Base-by-base conservation (phyloP, 2,797 vertebrate species). In the Sebastes aleutianus region DNA sequence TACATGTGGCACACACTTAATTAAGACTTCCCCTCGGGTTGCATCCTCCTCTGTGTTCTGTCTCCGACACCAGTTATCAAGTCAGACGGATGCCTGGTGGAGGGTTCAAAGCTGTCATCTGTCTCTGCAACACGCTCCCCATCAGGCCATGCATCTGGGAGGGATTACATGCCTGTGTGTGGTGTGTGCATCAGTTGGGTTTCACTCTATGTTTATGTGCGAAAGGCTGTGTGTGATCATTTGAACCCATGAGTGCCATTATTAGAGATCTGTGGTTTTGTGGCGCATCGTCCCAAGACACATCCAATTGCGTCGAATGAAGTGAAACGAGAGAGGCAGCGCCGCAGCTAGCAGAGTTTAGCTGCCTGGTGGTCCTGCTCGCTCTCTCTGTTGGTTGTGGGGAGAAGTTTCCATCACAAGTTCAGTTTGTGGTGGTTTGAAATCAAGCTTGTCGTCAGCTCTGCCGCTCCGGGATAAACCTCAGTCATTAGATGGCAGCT, bases 381-480 rank as follows among this genome's bases (percentile, higher is more conserved):
- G 84, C 9, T 64, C 47, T 70, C 39, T 63, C 22, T 57, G 24
- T 8, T 69, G 27, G 53, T 73, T 76, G 53, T 62, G 56, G 78
- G 58, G 27, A 85, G 67, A 87, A 27, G 62, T 89, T 93, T 91
- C 88, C 83, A 80, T 79, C 70, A 76, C 76, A 84, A 61, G 13
- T 75, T 80, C 50, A 56, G 43, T 76, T 80, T 84, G 80, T 70
- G 67, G 79, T 58, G 70, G 77, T 88, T 88, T 79, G 64, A 82
- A 91, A 79, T 83, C 59, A 80, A 27, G 59, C 24, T 47, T 81
- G 70, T 4, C 71, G 79, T 91, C 79, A 79, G 81, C 75, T 79
- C 36, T 8, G 72, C 65, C 7, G 53, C 80, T 69, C 69, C 2
- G 6, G 80, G 82, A 65, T 54, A 65, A 89, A 70, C 13, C 67